These are phyloP conservation scores for Luperina nickerlii DNA, from an alignment of 2,888 invertebrate species.

Conservation along the genomic window DNA sequence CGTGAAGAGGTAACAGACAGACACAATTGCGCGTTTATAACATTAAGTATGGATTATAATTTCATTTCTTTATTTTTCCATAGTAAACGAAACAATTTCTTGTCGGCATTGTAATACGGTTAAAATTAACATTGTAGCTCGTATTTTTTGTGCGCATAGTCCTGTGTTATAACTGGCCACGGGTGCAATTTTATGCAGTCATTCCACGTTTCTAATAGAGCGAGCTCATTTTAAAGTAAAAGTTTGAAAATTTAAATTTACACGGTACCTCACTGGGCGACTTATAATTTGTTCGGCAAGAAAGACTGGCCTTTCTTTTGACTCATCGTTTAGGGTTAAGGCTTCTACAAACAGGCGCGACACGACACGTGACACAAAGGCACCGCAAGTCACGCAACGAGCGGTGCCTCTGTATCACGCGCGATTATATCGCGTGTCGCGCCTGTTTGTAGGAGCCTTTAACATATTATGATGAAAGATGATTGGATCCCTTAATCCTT, in stretches of 20 bases:
- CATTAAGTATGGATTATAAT: background rate
- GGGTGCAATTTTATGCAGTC: slow-evolving; percentile 65
- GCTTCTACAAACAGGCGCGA: too few species aligned
- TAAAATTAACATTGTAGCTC: slow-evolving; percentile 44
- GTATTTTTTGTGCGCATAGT: slow-evolving; percentile 48
- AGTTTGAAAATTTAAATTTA: slow-evolving; percentile 81
- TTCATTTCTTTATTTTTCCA: slow-evolving; percentile 19
- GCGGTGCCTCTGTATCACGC: too few species aligned
- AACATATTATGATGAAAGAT: slow-evolving; percentile 12
- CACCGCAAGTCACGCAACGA: too few species aligned
- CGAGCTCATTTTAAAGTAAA: slow-evolving; percentile 78
- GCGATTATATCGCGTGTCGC: too few species aligned
- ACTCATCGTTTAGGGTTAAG: slow-evolving; percentile 71
- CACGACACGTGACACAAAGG: too few species aligned
- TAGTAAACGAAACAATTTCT: slow-evolving; percentile 9
- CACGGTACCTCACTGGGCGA: slow-evolving; percentile 71
- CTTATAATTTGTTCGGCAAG: slow-evolving; percentile 81
- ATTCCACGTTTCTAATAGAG: slow-evolving; percentile 73
- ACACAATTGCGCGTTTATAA: too few species aligned
- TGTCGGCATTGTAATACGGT: slow-evolving; percentile 22
- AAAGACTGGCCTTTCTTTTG: slow-evolving; percentile 65
- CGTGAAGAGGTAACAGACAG: too few species aligned
- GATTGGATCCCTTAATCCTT: background rate
- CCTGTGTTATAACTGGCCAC: slow-evolving; percentile 46
- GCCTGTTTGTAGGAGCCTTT: too few species aligned